These are phyloP conservation scores for Drosophila fuyamai DNA, from an alignment of 1,140 invertebrate genomes.

Conservation along the genomic window DNA sequence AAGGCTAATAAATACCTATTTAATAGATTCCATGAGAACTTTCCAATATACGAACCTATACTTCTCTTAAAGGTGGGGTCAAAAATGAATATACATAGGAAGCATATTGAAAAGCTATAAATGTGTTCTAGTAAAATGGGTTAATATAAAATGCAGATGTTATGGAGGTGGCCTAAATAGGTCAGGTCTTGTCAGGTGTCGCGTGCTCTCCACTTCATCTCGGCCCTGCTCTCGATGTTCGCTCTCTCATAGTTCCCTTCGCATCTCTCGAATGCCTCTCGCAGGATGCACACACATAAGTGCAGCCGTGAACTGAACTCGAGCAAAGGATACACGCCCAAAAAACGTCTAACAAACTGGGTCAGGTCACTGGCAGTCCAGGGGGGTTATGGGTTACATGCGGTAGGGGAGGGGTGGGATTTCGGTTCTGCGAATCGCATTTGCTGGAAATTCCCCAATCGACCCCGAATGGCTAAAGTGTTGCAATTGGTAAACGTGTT, in stretches of 20 bases:
- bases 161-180: conserved; percentile 44
- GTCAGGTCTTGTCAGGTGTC: conserved; percentile 58
- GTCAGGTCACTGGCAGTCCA: conserved; percentile 66
- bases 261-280: background rate
- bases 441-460: conserved; percentile 70
- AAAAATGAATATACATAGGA: background rate
- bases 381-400: background rate
- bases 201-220: conserved; percentile 14
- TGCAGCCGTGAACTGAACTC: conserved; percentile 73
- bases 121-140: conserved; percentile 2
- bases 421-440: conserved; percentile 50
- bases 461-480: conserved; percentile 49
- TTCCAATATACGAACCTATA: too few species aligned
- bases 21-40: too few species aligned
- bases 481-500: conserved; percentile 62
- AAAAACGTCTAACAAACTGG: conserved; percentile 71
- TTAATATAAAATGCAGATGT: conserved; percentile 19
- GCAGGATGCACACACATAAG: conserved; percentile 34
- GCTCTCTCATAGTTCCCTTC: background rate
- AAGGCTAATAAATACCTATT: too few species aligned
- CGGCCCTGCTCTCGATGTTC: conserved; percentile 25
- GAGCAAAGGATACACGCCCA: conserved; percentile 75
- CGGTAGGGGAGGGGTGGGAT: conserved; percentile 1
- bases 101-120: background rate
- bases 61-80: background rate